Evolutionary conservation across 2,888 invertebrate genomes (phyloP), one percentile per base, ranked within the genome.

Genomic region (Hydraecia micacea): DNA sequence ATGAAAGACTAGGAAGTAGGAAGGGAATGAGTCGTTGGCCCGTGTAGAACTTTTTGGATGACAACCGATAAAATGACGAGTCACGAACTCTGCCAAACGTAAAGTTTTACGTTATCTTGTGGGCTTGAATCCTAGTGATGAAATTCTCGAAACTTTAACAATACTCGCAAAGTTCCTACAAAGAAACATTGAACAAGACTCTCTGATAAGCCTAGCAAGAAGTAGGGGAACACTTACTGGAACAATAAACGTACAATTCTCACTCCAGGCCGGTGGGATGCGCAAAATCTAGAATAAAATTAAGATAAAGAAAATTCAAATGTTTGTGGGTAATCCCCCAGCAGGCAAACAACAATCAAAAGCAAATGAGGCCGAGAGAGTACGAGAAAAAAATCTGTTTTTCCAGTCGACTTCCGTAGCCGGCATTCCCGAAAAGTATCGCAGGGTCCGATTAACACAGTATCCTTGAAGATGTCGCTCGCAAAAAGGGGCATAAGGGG

Each of bases 401-500:
- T 93, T 93, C 91, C 92, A 90, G 91, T 87, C 91, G 89, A 91
- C 89, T 91, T 92, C 90, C 90, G 90, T 88, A 89, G 90, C 90
- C 90, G 89, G 88, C 90, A 91, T 92, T 93, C 91, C 91, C 92
- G 93, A 94, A 95, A 95, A 95, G 91, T 93, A 94, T 94, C 92
- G 91, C 92, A 88, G 92, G 92, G 93, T 93, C 94, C 95, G 95
- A 95, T 96, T 96, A 96, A 95, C 95, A 96, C 95, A 94, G 96
- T 95, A 96, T 96, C 95, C 96, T 96, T 96, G 95, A 96, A 95
- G 95, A 95, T 93, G 94, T 95, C 95, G 92, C 93, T 93, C 93
- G 92, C 95, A 95, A 96, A 96, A 96, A 95, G 94, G 94, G 94
- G 92, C 94, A 93, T 90, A 92, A 93, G 94, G 94, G 95, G 94